Evolutionary conservation across 2,113 vertebrate species (phyloP).

Genomic region (Saccopteryx bilineata): DNA sequence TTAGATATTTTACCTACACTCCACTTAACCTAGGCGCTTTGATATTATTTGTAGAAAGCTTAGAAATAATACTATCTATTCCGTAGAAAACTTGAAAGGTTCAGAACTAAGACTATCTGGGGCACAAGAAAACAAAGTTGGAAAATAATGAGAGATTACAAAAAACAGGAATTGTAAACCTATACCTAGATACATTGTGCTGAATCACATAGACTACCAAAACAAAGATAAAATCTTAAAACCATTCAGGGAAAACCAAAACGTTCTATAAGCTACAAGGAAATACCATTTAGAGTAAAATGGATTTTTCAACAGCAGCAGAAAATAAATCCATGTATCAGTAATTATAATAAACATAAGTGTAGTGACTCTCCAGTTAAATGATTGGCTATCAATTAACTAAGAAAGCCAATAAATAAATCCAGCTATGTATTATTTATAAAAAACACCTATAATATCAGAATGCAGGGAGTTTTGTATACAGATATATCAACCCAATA

Average conservation of each 20-base stretch:
- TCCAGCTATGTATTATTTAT: background rate
- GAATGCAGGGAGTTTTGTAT: background rate
- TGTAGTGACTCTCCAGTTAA: background rate
- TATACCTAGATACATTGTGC: background rate
- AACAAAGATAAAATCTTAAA: conserved; percentile 30
- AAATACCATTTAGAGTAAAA: background rate
- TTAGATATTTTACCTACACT: background rate
- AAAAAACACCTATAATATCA: background rate
- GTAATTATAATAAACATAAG: background rate
- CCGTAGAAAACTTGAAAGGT: background rate
- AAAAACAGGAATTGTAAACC: background rate
- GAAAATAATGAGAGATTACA: background rate
- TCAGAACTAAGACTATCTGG: background rate
- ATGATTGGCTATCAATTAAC: background rate
- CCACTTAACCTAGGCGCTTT: background rate
- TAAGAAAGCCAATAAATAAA: background rate
- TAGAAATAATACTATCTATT: background rate
- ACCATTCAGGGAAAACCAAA: background rate
- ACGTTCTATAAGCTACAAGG: background rate
- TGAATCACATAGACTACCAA: background rate
- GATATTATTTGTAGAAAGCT: background rate
- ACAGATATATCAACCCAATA: background rate
- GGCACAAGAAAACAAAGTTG: conserved; percentile 15
- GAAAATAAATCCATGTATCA: background rate
- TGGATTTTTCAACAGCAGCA: background rate